These are phyloP conservation scores for Sphenopsis melanotis DNA, from an alignment of 2,797 vertebrate species.

Conservation along the genomic window DNA sequence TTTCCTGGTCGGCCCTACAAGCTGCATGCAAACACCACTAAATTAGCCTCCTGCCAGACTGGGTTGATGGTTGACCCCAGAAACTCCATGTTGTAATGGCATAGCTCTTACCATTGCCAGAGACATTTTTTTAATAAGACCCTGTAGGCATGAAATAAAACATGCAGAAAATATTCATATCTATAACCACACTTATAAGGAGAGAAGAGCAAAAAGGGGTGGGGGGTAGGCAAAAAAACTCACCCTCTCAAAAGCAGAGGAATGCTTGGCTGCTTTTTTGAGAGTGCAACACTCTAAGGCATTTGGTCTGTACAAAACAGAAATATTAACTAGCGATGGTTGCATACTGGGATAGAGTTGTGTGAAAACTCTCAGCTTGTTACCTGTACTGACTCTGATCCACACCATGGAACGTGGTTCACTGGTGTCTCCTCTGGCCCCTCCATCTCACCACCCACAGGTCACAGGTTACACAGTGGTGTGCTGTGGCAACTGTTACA, in stretches of 20 bases:
- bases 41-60: neutral
- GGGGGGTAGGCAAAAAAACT: fast-evolving
- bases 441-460: fast-evolving
- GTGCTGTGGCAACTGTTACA: too few species aligned
- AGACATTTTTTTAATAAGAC: neutral
- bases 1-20: neutral
- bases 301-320: neutral
- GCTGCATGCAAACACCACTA: neutral
- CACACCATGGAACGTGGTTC: fast-evolving
- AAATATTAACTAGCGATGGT: neutral
- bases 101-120: neutral
- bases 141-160: conserved; percentile 31
- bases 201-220: fast-evolving
- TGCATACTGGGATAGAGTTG: neutral
- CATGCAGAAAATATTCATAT: neutral
- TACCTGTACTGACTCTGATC: neutral
- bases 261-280: neutral
- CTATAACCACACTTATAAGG: neutral
- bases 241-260: neutral
- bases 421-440: neutral
- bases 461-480: neutral
- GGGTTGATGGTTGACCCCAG: neutral
- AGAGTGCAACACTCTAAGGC: neutral
- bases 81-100: neutral
- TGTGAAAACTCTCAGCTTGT: neutral